Evolutionary conservation across 2,113 vertebrate species (phyloP), one percentile per base, ranked within the genome.

Genomic region (Chionodraco myersi): DNA sequence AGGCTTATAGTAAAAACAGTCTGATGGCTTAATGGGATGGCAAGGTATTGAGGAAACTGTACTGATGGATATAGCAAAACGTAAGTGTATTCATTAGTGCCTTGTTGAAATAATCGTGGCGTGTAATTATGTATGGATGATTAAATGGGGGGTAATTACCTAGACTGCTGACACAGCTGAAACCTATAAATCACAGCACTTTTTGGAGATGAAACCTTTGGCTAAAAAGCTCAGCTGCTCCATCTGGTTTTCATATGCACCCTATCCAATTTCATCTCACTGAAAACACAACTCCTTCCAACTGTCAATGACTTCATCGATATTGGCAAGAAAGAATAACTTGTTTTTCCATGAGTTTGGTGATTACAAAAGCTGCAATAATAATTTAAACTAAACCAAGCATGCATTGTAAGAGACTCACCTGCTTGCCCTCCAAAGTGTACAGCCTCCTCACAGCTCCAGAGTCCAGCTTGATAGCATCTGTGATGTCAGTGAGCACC

Each of bases 391-490:
- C 4, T 34, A 26, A 14, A 13, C 53, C 2, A 21, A 14, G 1
- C 23, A 47, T 65, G 34, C 26, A 23, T 26, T 21, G 5, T 11
- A 14, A 41, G 3, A 41, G 58, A 72, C 96, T 87, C 94, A 99
- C 98, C 97, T 98, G 98, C 82, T 97, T 99, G 75, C 98, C 98
- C 30, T 98, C 97, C 92, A 99, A 89, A 0, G 98, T 99, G 88
- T 96, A 99, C 65, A 99, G 95, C 86, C 96, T 96, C 94, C 96
- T 99, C 81, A 99, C 97, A 54, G 96, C 95, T 8, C 98, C 98
- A 0, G 97, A 98, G 93, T 99, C 98, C 91, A 99, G 88, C 88
- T 99, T 99, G 95, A 99, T 97, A 72, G 98, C 97, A 47, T 99
- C 97, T 0, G 98, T 99, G 94, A 99, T 99, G 88, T 99, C 98